Base-by-base conservation (phyloP, 2,113 vertebrate genomes). In the Tragelaphus imberbis region DNA sequence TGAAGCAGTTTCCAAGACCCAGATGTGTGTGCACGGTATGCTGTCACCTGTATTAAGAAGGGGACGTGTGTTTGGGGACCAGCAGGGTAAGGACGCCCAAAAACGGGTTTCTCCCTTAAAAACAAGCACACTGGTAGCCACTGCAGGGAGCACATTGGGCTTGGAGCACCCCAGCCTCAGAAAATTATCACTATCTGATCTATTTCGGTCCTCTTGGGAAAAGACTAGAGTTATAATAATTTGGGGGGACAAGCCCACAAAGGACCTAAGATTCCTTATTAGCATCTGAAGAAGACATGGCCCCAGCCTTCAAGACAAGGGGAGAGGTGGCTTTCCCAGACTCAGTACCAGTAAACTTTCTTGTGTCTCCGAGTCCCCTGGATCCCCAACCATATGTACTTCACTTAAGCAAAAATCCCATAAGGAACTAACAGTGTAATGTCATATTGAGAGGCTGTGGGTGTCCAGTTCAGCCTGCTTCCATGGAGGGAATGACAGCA, bases 291-390 rank as follows among this genome's bases (percentile, higher is more conserved):
- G 36, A 61, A 36, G 68, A 63, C 15, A 17, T 2, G 33, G 3
- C n/a, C 65, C 68, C 19, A 9, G 12, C 15, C 75, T 80, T 96
- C 17, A 53, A 51, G 55, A 65, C 7, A 44, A 81, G 87, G 59
- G 97, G 81, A 85, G 97, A 61, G 56, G 95, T 96, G 61, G 88
- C 95, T 55, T 55, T 9, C 6, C 8, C 5, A 27, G 13, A 16
- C 59, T 99, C 96, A 99, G 90, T 99, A 99, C 99, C 99, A 99
- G 96, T 99, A 99, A 75, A 99, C 99, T 33, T 98, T 99, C 94
- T 84, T 98, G 47, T 98, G 97, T 91, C 97, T 98, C 14, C 99
- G 98, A 0, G 95, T 96, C 96, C 99, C 99, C 97, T 98, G 97
- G 7, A 99, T 99, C 2, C 99, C 99, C 40, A 59, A 44, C 44